phyloP scores from a whole-genome alignment of 2,888 invertebrate species.

The Abrostola tripartita region DNA sequence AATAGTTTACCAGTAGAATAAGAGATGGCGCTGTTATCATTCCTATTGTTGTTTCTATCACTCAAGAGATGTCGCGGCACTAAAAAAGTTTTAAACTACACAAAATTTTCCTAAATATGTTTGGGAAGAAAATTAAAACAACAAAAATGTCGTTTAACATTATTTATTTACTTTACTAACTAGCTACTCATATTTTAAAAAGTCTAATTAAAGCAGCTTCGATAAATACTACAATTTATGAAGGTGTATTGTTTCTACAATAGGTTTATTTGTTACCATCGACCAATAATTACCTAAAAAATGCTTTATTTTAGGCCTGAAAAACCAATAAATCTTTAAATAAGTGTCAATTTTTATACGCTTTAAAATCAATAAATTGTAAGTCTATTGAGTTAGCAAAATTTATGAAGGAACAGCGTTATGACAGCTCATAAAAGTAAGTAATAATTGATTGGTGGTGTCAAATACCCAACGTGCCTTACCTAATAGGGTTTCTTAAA shows the following conservation, averaged over 20 bases:
- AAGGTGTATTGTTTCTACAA: conserved; percentile 36
- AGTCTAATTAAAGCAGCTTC: conserved; percentile 79
- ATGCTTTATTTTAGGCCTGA: no score
- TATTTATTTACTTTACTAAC: conserved; percentile 41
- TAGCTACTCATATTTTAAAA: conserved; percentile 42
- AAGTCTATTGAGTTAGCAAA: no score
- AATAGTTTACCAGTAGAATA: conserved; percentile 27
- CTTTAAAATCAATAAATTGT: no score
- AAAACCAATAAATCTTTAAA: no score
- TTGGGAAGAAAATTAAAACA: conserved; percentile 44
- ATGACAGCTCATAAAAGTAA: no score
- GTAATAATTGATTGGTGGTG: no score
- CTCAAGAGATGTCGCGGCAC: conserved; percentile 1
- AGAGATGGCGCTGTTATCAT: conserved; percentile 57
- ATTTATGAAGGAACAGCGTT: no score
- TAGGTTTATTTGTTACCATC: conserved; percentile 8
- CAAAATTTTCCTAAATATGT: conserved; percentile 5
- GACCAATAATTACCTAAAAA: neutral
- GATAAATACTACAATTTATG: conserved; percentile 71
- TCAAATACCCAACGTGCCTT: neutral
- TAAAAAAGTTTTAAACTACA: neutral
- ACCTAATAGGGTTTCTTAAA: neutral
- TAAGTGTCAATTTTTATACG: no score
- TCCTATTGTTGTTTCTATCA: conserved; percentile 5
- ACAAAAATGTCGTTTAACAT: conserved; percentile 24